phyloP scores from a whole-genome alignment of 2,113 vertebrate species.

The Serinus canaria region DNA sequence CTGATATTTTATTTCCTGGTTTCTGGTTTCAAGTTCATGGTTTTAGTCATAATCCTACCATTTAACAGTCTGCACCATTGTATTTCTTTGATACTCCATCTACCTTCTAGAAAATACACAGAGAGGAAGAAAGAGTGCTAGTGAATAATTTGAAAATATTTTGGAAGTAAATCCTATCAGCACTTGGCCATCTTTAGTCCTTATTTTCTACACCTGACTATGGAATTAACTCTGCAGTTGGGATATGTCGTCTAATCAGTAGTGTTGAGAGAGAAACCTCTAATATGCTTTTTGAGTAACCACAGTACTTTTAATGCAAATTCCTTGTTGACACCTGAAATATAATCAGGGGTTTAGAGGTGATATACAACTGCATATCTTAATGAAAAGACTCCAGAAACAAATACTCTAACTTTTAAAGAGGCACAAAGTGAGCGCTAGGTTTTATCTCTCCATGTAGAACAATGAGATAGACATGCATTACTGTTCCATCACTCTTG shows the following conservation, averaged over 20 bases:
- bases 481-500: slow-evolving; percentile 11
- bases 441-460: slow-evolving; percentile 2
- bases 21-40: background rate
- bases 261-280: background rate
- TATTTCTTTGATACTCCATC: background rate
- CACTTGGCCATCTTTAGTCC: background rate
- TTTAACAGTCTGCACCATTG: background rate
- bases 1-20: background rate
- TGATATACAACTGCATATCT: background rate
- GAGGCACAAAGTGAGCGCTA: background rate
- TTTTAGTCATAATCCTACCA: background rate
- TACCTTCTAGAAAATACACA: background rate
- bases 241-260: background rate
- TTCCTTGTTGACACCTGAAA: background rate
- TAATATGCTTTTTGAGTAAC: background rate
- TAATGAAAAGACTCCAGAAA: background rate
- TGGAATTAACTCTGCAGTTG: background rate
- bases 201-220: background rate
- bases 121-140: background rate
- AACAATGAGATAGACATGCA: slow-evolving; percentile 4
- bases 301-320: background rate
- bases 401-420: background rate
- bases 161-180: background rate
- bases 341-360: background rate
- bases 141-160: background rate